A percentile compares a stretch with the other conserved stretches of the same genome.
Evolutionary conservation across 1,140 invertebrate species (phyloP).

Genomic region (Colletes latitarsis): DNA sequence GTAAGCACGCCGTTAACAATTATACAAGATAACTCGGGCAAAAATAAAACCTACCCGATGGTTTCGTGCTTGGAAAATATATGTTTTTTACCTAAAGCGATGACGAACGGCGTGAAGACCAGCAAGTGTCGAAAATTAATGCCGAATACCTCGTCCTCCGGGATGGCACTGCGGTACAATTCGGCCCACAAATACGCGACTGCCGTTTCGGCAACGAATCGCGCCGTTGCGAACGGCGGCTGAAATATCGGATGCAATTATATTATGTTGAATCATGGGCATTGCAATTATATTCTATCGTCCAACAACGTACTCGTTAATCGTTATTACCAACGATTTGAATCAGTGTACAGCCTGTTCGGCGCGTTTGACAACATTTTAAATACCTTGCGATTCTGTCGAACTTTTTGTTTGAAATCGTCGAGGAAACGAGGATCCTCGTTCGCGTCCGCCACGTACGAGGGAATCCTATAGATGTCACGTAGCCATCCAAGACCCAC

Average conservation of each 20-base stretch:
- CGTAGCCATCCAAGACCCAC: slow-evolving; percentile 92
- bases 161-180: slow-evolving; percentile 88
- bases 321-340: not conserved
- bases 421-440: slow-evolving; percentile 87
- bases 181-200: slow-evolving; percentile 91
- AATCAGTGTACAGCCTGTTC: no score
- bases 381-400: slow-evolving; percentile 84
- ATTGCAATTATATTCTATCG: not conserved
- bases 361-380: no score
- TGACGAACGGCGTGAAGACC: slow-evolving; percentile 87
- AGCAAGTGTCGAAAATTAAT: slow-evolving; percentile 87
- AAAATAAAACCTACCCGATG: not conserved
- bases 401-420: slow-evolving; percentile 85
- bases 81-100: slow-evolving; percentile 86
- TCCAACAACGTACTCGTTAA: not conserved
- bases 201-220: slow-evolving; percentile 89
- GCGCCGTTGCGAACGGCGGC: slow-evolving; percentile 89
- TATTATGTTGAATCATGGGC: not conserved
- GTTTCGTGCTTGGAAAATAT: not conserved
- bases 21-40: not conserved
- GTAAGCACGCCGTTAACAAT: not conserved
- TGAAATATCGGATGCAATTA: slow-evolving; percentile 72
- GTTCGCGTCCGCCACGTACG: slow-evolving; percentile 94
- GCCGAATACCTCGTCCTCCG: slow-evolving; percentile 86
- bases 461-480: slow-evolving; percentile 92